Evolutionary conservation across 2,113 vertebrate genomes (phyloP).

Genomic region (Hylia prasina): DNA sequence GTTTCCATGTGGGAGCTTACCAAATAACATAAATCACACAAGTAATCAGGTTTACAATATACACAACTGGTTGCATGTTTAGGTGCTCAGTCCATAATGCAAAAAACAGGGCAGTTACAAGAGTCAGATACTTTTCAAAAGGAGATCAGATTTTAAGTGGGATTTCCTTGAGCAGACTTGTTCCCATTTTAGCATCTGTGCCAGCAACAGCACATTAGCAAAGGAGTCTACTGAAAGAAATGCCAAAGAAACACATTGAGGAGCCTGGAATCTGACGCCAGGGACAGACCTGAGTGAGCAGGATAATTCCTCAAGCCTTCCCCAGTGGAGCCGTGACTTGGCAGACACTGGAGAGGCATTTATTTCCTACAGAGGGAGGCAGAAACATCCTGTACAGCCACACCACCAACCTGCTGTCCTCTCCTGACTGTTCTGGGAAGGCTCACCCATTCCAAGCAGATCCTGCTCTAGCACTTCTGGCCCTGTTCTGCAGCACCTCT

Average conservation of each 20-base stretch:
- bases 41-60: background rate
- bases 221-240: background rate
- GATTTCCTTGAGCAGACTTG: background rate
- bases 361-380: background rate
- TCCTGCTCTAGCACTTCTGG: background rate
- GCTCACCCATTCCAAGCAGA: background rate
- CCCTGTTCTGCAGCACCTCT: background rate
- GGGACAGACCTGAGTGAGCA: background rate
- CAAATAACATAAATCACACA: background rate
- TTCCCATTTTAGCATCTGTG: background rate
- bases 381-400: background rate
- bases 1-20: background rate
- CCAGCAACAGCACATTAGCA: background rate
- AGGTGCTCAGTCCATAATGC: background rate
- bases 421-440: background rate
- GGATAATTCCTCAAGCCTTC: background rate
- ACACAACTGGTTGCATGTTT: background rate
- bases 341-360: background rate
- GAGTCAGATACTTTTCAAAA: background rate
- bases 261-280: background rate
- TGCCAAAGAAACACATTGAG: background rate
- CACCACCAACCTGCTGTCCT: background rate
- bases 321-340: background rate
- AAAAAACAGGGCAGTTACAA: background rate
- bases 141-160: background rate